Base-by-base conservation (phyloP, 2,797 vertebrate species). In the Mycteria americana region DNA sequence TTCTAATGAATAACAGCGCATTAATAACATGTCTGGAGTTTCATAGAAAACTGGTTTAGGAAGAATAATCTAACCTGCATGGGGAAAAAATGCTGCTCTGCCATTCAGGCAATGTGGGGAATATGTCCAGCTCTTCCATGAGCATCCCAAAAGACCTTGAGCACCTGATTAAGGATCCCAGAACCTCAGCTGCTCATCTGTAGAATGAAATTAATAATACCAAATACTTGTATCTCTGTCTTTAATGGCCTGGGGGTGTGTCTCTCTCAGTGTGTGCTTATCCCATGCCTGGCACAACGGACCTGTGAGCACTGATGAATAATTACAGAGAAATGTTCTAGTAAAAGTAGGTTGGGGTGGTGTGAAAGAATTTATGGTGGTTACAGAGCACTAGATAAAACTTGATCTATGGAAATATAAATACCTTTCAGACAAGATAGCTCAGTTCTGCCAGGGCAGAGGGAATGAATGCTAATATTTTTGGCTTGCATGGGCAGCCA, bases 391-490 rank as follows among this genome's bases (percentile, higher is more conserved):
- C 60, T 70, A 89, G 72, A 85, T 74, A 91, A 91, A 92, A 70
- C 56, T 48, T 93, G 84, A 65, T 91, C 75, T 88, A 77, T 91
- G 62, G 60, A 92, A 87, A 67, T 89, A 93, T 68, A 96, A 93
- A 88, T 85, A 85, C 33, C 33, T 93, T 89, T 92, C 67, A 83
- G 78, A 85, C 13, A 77, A 89, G 84, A 56, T 24, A 76, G 64
- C 48, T 95, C 53, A 53, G 51, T 63, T 83, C 72, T 88, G 64
- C 17, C 48, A 83, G 48, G 35, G 41, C 73, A 54, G 50, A 85
- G 51, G 64, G 30, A 83, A 91, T 80, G 72, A 87, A 95, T 94
- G 74, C 56, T 87, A 68, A 74, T 93, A 83, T 85, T 92, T 93
- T 75, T 6, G 10, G 41, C 56, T 74, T 85, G 41, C 57, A 39